Evolutionary conservation across 2,888 invertebrate genomes (phyloP), one percentile per base, ranked within the genome.

Genomic region (Thymelicus acteon): DNA sequence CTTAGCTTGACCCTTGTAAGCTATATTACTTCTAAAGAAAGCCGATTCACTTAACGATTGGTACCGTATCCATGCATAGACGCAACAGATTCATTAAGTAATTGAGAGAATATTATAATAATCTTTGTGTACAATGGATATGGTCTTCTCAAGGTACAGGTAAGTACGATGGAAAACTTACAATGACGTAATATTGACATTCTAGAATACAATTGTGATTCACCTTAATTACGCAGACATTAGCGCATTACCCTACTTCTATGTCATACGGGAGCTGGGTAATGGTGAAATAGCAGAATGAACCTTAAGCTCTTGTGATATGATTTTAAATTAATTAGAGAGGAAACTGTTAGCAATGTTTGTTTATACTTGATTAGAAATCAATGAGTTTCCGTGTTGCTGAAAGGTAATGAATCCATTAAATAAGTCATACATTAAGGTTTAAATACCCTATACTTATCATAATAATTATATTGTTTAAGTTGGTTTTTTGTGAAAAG

Each of bases 191-290:
- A 60, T 60, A 64, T 60, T 70, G 70, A 52, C 70, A 70, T 64
- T 64, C 60, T 64, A 64, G 60, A 52, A 60, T 70, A 69, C 70
- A 60, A 60, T 64, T 65, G 39, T 69, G 70, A 64, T 70, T 65
- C 70, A 70, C 64, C 15, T n/a, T 15, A 58, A 69, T 69, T 69
- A 60, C 52, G 49, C 40, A 15, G 15, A 44, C 52, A 60, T 65
- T 65, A 64, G 52, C 64, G 52, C 44, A 60, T 65, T 65, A 64
- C 44, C 64, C 58, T 44, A 60, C 52, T 47, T 68, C 0, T n/a
- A 10, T 24, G n/a, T 49, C 8, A 47, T 12, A 49, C 8, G 39
- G 15, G 24, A 65, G 39, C 54, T 40, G 6, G 12, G 13, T 6
- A n/a, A n/a, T 31, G 19, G 24, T 24, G n/a, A 65, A 52, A 24